phyloP scores from a whole-genome alignment of 1,140 invertebrate species.

The Polyergus mexicanus region DNA sequence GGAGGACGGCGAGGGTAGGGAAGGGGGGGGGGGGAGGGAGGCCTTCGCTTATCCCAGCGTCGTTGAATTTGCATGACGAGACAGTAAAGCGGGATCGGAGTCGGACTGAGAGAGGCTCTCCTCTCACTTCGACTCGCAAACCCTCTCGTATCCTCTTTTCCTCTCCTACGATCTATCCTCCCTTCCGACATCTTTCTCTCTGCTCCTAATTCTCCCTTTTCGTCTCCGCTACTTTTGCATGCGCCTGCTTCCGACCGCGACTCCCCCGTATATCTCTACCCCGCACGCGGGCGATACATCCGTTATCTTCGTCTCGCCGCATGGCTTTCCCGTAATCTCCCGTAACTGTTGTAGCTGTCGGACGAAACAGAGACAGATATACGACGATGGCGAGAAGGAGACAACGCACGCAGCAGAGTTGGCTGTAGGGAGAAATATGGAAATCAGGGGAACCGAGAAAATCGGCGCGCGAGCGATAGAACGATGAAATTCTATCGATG shows the following conservation, averaged over 20 bases:
- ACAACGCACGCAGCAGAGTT: not conserved
- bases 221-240: constrained; percentile 21
- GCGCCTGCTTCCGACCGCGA: constrained; percentile 22
- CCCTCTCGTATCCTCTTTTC: not conserved
- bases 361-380: constrained; percentile 56
- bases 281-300: constrained; percentile 47
- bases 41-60: constrained; percentile 68
- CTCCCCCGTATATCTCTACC: constrained; percentile 32
- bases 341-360: constrained; percentile 53
- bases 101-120: constrained; percentile 41
- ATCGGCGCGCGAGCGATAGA: constrained; percentile 17
- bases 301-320: constrained; percentile 60
- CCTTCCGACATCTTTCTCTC: constrained; percentile 37
- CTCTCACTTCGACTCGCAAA: constrained; percentile 1
- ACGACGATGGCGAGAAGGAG: constrained; percentile 4
- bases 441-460: constrained; percentile 54
- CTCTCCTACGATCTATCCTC: not conserved
- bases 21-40: not conserved
- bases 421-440: constrained; percentile 54
- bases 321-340: constrained; percentile 71
- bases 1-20: no score
- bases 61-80: constrained; percentile 81
- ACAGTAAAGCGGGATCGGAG: constrained; percentile 74
- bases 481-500: constrained; percentile 70
- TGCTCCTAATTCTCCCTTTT: constrained; percentile 32